Percentiles rank a stretch among this genome's conserved stretches.
Evolutionary conservation across 1,140 invertebrate species (phyloP).

Genomic region (Lordiphosa clarofinis): DNA sequence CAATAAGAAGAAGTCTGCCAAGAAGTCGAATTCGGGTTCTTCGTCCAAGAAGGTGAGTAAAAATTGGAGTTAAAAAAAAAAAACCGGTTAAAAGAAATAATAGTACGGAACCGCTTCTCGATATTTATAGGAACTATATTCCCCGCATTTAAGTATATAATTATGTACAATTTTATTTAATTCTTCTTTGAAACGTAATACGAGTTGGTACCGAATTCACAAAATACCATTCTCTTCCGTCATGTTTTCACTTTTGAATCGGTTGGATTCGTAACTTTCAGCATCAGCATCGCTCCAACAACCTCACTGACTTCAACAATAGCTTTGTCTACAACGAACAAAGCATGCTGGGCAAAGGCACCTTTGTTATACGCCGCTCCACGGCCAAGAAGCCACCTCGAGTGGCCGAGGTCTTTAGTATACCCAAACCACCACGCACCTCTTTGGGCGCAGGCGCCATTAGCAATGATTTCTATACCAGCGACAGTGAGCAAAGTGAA

Average conservation of each 20-base stretch:
- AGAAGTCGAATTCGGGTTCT: conserved; percentile 20
- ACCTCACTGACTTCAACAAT: conserved; percentile 46
- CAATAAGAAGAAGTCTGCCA: conserved; percentile 53
- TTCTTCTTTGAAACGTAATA: no score
- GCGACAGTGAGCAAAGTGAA: conserved; percentile 23
- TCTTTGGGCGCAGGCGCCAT: conserved; percentile 46
- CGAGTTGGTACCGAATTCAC: no score
- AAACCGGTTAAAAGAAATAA: no score
- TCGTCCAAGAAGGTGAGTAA: conserved; percentile 42
- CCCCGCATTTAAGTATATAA: no score
- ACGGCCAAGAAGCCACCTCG: conserved; percentile 63
- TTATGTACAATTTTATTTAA: no score
- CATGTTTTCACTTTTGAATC: no score
- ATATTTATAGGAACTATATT: no score
- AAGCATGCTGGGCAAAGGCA: conserved; percentile 73
- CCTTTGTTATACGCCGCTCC: conserved; percentile 67
- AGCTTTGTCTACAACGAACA: conserved; percentile 53
- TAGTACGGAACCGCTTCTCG: no score
- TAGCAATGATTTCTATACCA: conserved; percentile 67
- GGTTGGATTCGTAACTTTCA: background rate
- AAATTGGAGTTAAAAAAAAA: no score
- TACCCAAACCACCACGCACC: conserved; percentile 56
- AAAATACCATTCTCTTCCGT: no score
- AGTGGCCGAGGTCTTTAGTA: conserved; percentile 52
- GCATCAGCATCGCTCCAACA: conserved; percentile 18